A percentile compares a stretch with the other conserved stretches of the same genome.
Evolutionary conservation across 30 jellyfish, hydroid and myxozoan species (phyloP).

Genomic region (Pseudorhiza aurosa): DNA sequence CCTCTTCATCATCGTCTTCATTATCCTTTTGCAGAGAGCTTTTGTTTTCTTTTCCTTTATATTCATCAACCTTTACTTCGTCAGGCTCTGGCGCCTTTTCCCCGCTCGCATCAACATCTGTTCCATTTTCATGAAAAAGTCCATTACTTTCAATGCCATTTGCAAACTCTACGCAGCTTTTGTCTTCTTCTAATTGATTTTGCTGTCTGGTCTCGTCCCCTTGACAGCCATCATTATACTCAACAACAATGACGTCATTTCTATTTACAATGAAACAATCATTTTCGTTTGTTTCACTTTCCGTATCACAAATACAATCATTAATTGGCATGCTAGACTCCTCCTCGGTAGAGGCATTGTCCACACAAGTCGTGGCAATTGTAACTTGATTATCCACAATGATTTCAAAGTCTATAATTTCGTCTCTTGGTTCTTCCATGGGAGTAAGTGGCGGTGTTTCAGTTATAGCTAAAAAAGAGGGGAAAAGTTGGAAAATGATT

Average conservation of each 20-base stretch:
- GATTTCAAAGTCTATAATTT: slow-evolving; percentile 35
- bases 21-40: background rate
- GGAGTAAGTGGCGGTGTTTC: slow-evolving; percentile 33
- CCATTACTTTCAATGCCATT: background rate
- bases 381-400: slow-evolving; percentile 62
- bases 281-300: background rate
- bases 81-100: background rate
- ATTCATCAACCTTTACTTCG: background rate
- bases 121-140: background rate
- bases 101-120: background rate
- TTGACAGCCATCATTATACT: background rate
- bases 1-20: background rate
- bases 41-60: background rate
- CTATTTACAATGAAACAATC: slow-evolving; percentile 37
- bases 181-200: background rate
- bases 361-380: slow-evolving; percentile 38
- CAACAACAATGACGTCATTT: slow-evolving; percentile 62
- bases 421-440: background rate
- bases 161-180: background rate
- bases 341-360: background rate
- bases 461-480: background rate
- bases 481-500: background rate
- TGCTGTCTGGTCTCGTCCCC: background rate
- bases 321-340: no score
- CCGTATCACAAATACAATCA: background rate